phyloP scores from a whole-genome alignment of 1,140 invertebrate species.

The Drosophila repletoides region DNA sequence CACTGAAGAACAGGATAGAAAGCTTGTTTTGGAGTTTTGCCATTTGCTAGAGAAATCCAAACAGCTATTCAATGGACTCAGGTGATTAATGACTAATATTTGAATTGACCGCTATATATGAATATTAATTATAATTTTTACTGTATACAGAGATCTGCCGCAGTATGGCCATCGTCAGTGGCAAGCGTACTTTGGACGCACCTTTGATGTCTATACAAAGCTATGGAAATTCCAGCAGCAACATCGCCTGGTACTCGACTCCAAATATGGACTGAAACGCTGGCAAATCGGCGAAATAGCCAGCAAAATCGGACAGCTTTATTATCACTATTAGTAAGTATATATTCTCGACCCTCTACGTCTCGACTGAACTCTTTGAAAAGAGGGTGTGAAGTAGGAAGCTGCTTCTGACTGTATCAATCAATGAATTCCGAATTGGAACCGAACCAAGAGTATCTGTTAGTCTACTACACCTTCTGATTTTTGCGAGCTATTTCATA shows the following conservation, averaged over 20 bases:
- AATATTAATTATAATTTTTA: background rate
- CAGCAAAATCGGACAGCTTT: constrained; percentile 98
- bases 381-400: too few relatives aligned
- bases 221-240: constrained; percentile 99
- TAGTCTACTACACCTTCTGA: too few relatives aligned
- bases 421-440: too few relatives aligned
- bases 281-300: constrained; percentile 99
- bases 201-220: constrained; percentile 99
- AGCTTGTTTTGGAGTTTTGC: constrained; percentile 98
- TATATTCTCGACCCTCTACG: too few relatives aligned
- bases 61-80: constrained; percentile 97
- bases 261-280: constrained; percentile 96
- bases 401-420: too few relatives aligned
- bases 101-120: background rate
- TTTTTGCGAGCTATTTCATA: background rate
- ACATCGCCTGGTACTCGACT: constrained; percentile 95
- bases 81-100: constrained; percentile 83
- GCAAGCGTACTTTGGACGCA: constrained; percentile 98
- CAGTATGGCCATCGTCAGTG: constrained; percentile 99
- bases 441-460: too few relatives aligned
- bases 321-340: constrained; percentile 99
- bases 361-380: too few relatives aligned
- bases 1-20: constrained; percentile 94
- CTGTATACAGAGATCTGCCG: constrained; percentile 90
- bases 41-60: constrained; percentile 98